phyloP scores from a whole-genome alignment of 2,797 vertebrate genomes.

The Carduelis carduelis region DNA sequence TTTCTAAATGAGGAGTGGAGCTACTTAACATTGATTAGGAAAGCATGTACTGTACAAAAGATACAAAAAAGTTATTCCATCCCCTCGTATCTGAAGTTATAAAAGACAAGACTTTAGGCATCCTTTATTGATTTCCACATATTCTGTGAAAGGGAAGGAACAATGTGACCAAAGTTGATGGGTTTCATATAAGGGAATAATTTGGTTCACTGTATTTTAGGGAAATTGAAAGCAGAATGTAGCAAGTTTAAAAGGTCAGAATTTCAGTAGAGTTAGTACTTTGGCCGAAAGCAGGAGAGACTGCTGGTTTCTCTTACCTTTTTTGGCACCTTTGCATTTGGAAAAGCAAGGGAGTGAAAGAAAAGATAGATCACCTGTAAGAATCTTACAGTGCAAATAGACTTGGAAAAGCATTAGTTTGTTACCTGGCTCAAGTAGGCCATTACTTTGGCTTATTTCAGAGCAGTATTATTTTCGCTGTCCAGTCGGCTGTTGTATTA shows the following conservation, averaged over 20 bases:
- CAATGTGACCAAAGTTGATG: not conserved
- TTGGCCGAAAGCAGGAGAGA: not conserved
- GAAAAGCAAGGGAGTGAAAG: not conserved
- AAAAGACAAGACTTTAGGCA: not conserved
- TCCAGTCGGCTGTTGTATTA: not conserved
- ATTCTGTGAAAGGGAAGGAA: not conserved
- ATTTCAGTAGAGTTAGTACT: not conserved
- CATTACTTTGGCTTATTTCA: not conserved
- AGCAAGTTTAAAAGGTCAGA: not conserved
- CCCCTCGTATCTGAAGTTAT: not conserved
- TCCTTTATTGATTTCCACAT: not conserved
- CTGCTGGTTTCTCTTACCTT: not conserved
- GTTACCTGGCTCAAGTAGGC: not conserved
- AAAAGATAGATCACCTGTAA: not conserved
- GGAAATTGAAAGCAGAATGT: not conserved
- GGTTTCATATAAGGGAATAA: not conserved
- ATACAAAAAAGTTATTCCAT: not conserved
- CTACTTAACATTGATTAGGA: not conserved
- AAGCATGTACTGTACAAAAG: not conserved
- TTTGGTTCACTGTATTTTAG: not conserved
- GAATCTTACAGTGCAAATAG: not conserved
- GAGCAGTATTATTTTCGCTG: not conserved
- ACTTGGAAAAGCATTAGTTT: not conserved
- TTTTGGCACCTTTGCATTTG: not conserved
- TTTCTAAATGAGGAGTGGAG: not conserved